A percentile compares a stretch with the other conserved stretches of the same genome.
These are phyloP conservation scores for Eueides isabella DNA, from an alignment of 1,140 invertebrate species.

Conservation along the genomic window DNA sequence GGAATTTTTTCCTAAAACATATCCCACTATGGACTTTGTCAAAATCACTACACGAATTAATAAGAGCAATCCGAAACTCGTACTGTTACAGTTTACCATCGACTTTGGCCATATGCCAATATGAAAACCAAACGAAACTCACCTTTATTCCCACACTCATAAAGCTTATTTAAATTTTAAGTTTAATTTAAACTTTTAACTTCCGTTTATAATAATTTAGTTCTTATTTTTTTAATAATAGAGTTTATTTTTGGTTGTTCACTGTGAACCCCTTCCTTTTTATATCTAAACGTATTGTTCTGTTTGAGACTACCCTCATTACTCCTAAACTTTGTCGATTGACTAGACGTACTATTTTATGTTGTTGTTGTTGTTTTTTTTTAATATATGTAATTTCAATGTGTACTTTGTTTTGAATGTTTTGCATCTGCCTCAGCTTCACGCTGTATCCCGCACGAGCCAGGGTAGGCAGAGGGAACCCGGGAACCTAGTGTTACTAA, in stretches of 20 bases:
- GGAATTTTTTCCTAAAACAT: too few relatives aligned
- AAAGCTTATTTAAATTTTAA: background rate
- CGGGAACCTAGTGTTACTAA: too few relatives aligned
- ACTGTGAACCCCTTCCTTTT: background rate
- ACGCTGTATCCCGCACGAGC: too few relatives aligned
- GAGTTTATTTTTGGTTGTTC: background rate
- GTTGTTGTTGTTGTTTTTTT: background rate
- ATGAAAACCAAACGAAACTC: slow-evolving; percentile 4
- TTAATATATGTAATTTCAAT: background rate
- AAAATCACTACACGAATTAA: slow-evolving; percentile 6
- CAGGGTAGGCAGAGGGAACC: too few relatives aligned
- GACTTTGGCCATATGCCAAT: slow-evolving; percentile 30
- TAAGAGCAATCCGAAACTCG: slow-evolving; percentile 26
- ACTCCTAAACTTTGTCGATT: slow-evolving; percentile 26
- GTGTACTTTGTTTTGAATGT: background rate
- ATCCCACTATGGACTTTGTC: background rate
- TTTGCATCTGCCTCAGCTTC: background rate
- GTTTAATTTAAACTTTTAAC: background rate
- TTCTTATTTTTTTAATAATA: background rate
- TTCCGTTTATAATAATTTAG: background rate
- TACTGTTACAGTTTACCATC: slow-evolving; percentile 33
- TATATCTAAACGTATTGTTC: slow-evolving; percentile 10
- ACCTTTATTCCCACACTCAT: background rate
- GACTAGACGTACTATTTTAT: slow-evolving; percentile 24
- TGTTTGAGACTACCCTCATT: slow-evolving; percentile 30